Conservation (phyloP, 2,113 vertebrate genomes). For the Thamnaconus septentrionalis region DNA sequence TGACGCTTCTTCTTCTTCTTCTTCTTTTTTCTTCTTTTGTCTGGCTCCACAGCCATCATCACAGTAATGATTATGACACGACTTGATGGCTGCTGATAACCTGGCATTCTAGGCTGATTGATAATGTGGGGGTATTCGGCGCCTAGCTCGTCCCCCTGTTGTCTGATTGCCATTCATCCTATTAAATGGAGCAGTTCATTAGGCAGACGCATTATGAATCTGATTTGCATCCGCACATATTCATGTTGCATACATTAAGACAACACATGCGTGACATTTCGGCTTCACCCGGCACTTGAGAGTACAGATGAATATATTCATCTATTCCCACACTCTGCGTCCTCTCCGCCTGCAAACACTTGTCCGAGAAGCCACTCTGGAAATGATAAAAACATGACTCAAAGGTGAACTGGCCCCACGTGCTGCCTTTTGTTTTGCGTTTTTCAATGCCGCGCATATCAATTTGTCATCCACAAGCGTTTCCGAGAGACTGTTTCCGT, state of each 20-base stretch:
- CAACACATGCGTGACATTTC: constrained; percentile 65
- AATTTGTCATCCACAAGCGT: constrained; percentile 29
- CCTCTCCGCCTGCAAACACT: not conserved
- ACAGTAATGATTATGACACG: constrained; percentile 50
- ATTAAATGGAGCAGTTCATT: constrained; percentile 70
- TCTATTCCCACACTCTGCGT: not conserved
- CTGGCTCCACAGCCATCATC: constrained; percentile 43
- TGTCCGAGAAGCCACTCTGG: constrained; percentile 44
- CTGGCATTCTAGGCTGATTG: constrained; percentile 37
- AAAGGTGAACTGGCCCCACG: constrained; percentile 43
- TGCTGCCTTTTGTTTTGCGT: constrained; percentile 50
- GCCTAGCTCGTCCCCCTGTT: constrained; percentile 26
- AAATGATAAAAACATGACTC: constrained; percentile 45
- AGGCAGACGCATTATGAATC: constrained; percentile 56
- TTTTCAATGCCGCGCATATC: constrained; percentile 39
- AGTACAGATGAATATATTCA: constrained; percentile 63
- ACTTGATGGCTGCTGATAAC: constrained; percentile 53
- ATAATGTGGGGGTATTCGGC: constrained; percentile 32
- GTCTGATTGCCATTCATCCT: constrained; percentile 66
- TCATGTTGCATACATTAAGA: constrained; percentile 69
- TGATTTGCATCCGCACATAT: constrained; percentile 70
- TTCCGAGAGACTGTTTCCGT: constrained; percentile 22
- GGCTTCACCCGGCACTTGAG: constrained; percentile 52
- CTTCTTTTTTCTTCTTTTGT: too few relatives aligned
- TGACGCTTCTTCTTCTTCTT: constrained; percentile 14